A percentile compares a stretch with the other conserved stretches of the same genome.
Evolutionary conservation across 2,888 invertebrate species (phyloP).

Genomic region (Gymnocheta viridis): DNA sequence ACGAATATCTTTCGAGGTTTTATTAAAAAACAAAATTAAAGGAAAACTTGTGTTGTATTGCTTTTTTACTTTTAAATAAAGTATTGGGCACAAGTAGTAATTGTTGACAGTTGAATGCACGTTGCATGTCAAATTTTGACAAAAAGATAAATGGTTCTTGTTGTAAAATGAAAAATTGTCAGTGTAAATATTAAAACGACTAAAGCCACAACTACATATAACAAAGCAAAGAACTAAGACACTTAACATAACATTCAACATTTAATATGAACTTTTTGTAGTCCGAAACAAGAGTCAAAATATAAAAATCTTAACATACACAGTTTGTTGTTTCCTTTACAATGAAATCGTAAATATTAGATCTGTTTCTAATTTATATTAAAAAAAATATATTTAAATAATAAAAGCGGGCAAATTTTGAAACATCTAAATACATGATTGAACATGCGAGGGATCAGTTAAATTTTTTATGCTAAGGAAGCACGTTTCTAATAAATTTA

Average conservation of each 20-base stretch:
- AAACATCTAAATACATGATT: background rate
- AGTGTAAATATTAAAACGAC: constrained; percentile 27
- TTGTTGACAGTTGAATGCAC: constrained; percentile 80
- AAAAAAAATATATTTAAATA: background rate
- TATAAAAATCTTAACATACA: constrained; percentile 33
- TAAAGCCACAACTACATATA: background rate
- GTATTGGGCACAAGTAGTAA: constrained; percentile 73
- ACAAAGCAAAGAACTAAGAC: background rate
- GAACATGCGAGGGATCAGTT: background rate
- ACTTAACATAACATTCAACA: constrained; percentile 35
- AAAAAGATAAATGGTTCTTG: constrained; percentile 70
- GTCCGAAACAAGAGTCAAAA: constrained; percentile 35
- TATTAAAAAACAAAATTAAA: constrained; percentile 6
- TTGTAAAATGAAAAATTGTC: constrained; percentile 58
- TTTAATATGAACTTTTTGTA: constrained; percentile 59
- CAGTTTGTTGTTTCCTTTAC: constrained; percentile 8
- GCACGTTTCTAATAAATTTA: too few relatives aligned
- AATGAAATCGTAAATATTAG: constrained; percentile 32
- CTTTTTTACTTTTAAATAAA: constrained; percentile 14
- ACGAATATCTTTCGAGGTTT: background rate
- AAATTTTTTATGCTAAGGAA: too few relatives aligned
- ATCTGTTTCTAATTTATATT: constrained; percentile 38
- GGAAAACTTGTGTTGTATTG: background rate
- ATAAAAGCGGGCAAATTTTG: constrained; percentile 36
- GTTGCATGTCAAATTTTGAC: constrained; percentile 78